Percentiles rank a stretch among this genome's conserved stretches.
Evolutionary conservation across 2,113 vertebrate genomes (phyloP).

Genomic region (Leucoraja erinaceus): DNA sequence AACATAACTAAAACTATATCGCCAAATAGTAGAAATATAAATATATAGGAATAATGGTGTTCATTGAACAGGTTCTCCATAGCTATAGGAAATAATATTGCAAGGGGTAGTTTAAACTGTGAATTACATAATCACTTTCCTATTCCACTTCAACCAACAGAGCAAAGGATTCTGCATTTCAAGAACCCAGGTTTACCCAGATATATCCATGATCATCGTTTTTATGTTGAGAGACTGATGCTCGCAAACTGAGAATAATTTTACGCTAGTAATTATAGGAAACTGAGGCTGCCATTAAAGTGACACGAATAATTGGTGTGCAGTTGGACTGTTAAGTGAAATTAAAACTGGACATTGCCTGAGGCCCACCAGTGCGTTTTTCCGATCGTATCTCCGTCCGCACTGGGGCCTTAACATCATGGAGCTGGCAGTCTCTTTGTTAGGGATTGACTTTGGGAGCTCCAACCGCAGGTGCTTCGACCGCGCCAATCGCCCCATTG

Average conservation of each 20-base stretch:
- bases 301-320: background rate
- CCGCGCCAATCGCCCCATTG: too few relatives aligned
- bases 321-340: background rate
- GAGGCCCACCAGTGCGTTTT: too few relatives aligned
- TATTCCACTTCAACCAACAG: background rate
- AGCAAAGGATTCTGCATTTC: background rate
- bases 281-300: background rate
- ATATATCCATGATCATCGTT: background rate
- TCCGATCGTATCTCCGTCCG: too few relatives aligned
- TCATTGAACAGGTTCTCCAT: background rate
- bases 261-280: background rate
- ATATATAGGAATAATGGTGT: background rate
- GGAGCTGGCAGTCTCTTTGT: too few relatives aligned
- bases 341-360: too few relatives aligned
- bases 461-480: too few relatives aligned
- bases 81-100: background rate
- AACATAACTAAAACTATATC: background rate
- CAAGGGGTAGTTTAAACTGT: background rate
- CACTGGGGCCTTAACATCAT: too few relatives aligned
- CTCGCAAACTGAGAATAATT: background rate
- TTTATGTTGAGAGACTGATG: background rate
- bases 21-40: background rate
- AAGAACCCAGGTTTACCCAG: background rate
- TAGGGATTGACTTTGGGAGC: too few relatives aligned
- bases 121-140: background rate